Base-by-base conservation (phyloP, 2,888 invertebrate species). In the Lucinisca nassula region DNA sequence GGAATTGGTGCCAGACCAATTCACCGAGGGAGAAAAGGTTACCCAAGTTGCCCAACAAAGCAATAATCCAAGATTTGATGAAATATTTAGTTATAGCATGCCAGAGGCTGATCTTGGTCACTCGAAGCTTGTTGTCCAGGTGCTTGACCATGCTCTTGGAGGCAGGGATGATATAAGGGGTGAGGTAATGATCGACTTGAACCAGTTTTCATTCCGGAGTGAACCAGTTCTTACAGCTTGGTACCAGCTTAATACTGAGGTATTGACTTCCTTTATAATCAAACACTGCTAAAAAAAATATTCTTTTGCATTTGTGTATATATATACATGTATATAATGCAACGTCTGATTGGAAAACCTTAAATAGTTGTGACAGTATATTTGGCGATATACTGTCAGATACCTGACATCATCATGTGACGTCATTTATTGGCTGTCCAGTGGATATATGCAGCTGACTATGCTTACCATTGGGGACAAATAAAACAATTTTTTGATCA, bases 121-220 rank as follows among this genome's bases (percentile, higher is more conserved):
- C 27, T 74, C 90, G 12, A 91, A 89, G 40, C 79, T 95, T 79
- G 85, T 95, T 10, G 92, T 93, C 1, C 94, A 95, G 83, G 94
- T 95, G 2, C 93, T 93, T 93, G 95, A 95, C 82, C 89, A 93
- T 76, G 94, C 94, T 49, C 82, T 93, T 0, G 89, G 94, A 27
- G 92, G 90, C 3, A 86, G 85, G 32, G 95, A 95, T 91, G 95
- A 95, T 82, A 92, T 95, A 51, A 90, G 95, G 6, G 95, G 95
- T 4, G 95, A 95, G 84, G 91, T 91, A 1, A 90, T 95, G 37
- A 89, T 95, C 35, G 84, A 92, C 24, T 84, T 95, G 73, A 91
- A 88, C 24, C 79, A 91, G 10, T 92, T 95, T 73, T 92, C 94
- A 77, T 94, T 95, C 79, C 79, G 89, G 49, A 87, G 88, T n/a